Conservation (phyloP, 2,888 invertebrate species). For the Monoplex corrugatus region DNA sequence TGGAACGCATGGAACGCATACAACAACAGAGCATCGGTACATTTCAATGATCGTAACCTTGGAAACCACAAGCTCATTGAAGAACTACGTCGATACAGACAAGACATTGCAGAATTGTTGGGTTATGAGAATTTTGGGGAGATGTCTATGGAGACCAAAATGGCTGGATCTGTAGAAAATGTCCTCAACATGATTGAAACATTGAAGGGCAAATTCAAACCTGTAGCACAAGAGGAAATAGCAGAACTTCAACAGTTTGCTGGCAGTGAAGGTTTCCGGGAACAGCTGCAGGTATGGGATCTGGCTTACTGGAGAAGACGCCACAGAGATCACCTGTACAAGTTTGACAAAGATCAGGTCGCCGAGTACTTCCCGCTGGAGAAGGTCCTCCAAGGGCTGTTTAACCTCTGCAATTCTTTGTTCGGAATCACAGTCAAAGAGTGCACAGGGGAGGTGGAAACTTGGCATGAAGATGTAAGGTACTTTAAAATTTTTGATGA, state of each 20-base stretch:
- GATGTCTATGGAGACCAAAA: conserved; percentile 96
- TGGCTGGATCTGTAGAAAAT: conserved; percentile 91
- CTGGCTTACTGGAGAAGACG: conserved; percentile 93
- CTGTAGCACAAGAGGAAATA: conserved; percentile 85
- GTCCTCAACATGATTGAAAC: conserved; percentile 87
- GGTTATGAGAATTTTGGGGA: conserved; percentile 91
- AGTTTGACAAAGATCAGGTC: conserved; percentile 88
- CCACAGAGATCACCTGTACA: conserved; percentile 85
- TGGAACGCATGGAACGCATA: conserved; percentile 93
- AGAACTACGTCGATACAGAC: conserved; percentile 87
- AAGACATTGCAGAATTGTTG: conserved; percentile 88
- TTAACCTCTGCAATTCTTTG: conserved; percentile 88
- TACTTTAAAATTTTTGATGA: conserved; percentile 90
- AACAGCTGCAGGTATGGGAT: conserved; percentile 90
- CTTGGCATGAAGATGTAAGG: conserved; percentile 93
- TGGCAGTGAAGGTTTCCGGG: conserved; percentile 87
- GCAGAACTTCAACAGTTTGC: conserved; percentile 87
- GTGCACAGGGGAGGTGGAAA: conserved; percentile 83
- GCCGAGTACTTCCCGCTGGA: conserved; percentile 92
- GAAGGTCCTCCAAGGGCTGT: conserved; percentile 90
- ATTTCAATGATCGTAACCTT: conserved; percentile 59
- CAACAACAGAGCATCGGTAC: conserved; percentile 86
- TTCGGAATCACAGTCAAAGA: conserved; percentile 85
- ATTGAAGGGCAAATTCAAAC: conserved; percentile 78
- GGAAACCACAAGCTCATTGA: conserved; percentile 89